Evolutionary conservation across 2,797 vertebrate genomes (phyloP).

Genomic region (Poeciliopsis presidionis): DNA sequence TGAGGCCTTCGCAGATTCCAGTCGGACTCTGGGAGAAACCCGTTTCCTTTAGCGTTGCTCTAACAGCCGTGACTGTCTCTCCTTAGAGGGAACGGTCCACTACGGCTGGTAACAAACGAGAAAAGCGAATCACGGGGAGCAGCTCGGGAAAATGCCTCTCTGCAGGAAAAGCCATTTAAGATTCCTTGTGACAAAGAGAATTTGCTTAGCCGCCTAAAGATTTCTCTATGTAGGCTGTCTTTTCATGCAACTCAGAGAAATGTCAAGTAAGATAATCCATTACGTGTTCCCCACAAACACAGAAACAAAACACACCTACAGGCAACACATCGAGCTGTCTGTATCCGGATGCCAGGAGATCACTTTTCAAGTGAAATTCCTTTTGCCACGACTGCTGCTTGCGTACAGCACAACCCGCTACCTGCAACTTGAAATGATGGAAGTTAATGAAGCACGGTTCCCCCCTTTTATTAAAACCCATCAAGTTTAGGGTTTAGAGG

Average conservation of each 20-base stretch:
- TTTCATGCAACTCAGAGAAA: slow-evolving; percentile 65
- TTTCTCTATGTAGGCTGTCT: slow-evolving; percentile 61
- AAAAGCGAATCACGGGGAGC: slow-evolving; percentile 31
- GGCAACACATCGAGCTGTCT: not conserved
- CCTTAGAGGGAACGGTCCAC: slow-evolving; percentile 60
- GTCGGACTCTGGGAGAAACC: slow-evolving; percentile 39
- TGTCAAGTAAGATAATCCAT: slow-evolving; percentile 71
- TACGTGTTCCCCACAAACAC: slow-evolving; percentile 69
- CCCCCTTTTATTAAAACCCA: not conserved
- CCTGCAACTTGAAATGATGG: not conserved
- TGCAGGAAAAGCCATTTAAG: slow-evolving; percentile 59
- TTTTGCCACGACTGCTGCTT: not conserved
- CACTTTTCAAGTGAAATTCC: not conserved
- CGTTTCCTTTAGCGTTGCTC: slow-evolving; percentile 39
- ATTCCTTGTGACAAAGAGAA: slow-evolving; percentile 57
- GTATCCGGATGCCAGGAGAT: not conserved
- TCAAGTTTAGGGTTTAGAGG: not conserved
- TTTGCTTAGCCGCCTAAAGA: slow-evolving; percentile 61
- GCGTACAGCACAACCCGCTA: not conserved
- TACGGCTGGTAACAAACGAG: slow-evolving; percentile 65
- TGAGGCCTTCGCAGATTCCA: slow-evolving; percentile 17
- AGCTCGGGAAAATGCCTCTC: slow-evolving; percentile 70
- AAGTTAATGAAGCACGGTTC: not conserved
- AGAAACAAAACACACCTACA: slow-evolving; percentile 18
- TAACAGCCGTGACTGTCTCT: slow-evolving; percentile 49